Conservation (phyloP, 2,888 invertebrate species). For the Synergus laeviventris region DNA sequence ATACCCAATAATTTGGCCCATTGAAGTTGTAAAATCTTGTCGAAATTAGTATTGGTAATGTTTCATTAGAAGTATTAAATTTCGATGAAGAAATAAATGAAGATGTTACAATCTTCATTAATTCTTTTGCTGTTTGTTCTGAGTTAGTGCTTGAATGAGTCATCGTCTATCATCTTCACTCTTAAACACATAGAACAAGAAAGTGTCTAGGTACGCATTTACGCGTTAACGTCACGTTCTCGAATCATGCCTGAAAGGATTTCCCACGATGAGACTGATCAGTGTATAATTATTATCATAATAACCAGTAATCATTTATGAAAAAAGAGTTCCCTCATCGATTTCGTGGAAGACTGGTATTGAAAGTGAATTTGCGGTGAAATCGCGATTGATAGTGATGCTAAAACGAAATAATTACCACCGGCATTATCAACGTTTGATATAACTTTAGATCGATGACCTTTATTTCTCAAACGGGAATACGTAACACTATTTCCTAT, state of each 20-base stretch:
- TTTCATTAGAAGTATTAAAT: too few relatives aligned
- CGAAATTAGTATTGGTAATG: too few relatives aligned
- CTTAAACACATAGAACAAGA: too few relatives aligned
- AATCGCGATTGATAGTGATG: neutral
- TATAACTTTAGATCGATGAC: slow-evolving; percentile 1
- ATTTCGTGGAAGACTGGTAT: slow-evolving; percentile 7
- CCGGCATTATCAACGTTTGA: neutral
- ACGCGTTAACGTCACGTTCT: neutral
- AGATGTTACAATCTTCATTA: slow-evolving; percentile 1
- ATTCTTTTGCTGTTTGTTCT: neutral
- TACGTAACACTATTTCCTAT: neutral
- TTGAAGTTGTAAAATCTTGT: too few relatives aligned
- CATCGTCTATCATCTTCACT: neutral
- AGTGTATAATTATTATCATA: slow-evolving; percentile 1
- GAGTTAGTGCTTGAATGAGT: neutral
- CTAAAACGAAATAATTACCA: neutral
- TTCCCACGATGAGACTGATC: slow-evolving; percentile 1
- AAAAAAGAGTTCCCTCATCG: neutral
- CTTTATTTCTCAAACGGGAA: neutral
- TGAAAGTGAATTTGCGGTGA: neutral
- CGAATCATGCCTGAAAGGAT: neutral
- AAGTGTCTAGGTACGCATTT: neutral
- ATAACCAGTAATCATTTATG: neutral
- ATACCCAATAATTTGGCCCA: too few relatives aligned
- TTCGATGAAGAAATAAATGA: slow-evolving; percentile 1